A percentile compares a stretch with the other conserved stretches of the same genome.
phyloP scores from a whole-genome alignment of 1,140 invertebrate species.

The Idris sp. region DNA sequence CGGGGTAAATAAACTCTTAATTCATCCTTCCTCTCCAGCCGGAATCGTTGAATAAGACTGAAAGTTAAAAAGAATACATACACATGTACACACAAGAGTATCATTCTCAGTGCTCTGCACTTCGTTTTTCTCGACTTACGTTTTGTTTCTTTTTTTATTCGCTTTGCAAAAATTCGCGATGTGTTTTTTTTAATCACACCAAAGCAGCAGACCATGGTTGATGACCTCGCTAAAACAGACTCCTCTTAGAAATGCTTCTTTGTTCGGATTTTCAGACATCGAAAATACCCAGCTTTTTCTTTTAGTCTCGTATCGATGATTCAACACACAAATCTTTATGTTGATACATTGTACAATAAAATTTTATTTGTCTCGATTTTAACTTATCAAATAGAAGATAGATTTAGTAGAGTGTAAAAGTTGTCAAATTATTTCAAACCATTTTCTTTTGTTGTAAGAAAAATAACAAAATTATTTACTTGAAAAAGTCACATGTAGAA shows the following conservation, averaged over 20 bases:
- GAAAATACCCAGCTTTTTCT: constrained; percentile 41
- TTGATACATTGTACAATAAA: too few relatives aligned
- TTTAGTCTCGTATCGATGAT: constrained; percentile 18
- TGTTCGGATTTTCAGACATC: constrained; percentile 63
- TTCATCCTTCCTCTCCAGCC: constrained; percentile 48
- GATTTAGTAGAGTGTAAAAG: too few relatives aligned
- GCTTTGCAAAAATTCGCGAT: constrained; percentile 9
- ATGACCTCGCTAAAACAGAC: constrained; percentile 52
- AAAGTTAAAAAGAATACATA: constrained; percentile 15
- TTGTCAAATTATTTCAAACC: too few relatives aligned
- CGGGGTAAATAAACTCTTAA: constrained; percentile 60
- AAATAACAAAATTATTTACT: too few relatives aligned
- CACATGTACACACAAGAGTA: background rate
- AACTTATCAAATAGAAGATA: too few relatives aligned
- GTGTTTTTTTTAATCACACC: constrained; percentile 42
- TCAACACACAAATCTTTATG: constrained; percentile 6
- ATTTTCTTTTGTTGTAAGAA: too few relatives aligned
- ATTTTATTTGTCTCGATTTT: too few relatives aligned
- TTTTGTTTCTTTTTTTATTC: too few relatives aligned
- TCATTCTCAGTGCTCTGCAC: background rate
- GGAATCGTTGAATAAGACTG: constrained; percentile 33
- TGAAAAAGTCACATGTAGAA: too few relatives aligned
- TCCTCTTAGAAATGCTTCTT: constrained; percentile 48
- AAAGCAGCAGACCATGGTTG: constrained; percentile 35
- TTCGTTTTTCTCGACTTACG: too few relatives aligned